Evolutionary conservation across 2,113 vertebrate genomes (phyloP).

Genomic region (Cyphomyrus plagiostoma): DNA sequence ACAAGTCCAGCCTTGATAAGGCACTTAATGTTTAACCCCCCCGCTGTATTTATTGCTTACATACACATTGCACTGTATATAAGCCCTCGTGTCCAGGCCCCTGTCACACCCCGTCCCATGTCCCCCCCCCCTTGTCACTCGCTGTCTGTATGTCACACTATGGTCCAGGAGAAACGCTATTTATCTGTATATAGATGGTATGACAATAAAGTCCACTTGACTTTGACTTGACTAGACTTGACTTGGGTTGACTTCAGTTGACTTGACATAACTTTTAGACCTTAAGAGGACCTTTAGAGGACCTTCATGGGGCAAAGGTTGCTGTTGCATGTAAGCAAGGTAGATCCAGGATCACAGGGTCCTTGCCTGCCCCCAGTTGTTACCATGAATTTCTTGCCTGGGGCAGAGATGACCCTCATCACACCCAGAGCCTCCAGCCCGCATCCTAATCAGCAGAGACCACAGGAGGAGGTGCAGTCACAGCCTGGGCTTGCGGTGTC

Average conservation of each 20-base stretch:
- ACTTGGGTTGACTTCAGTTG: background rate
- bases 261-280: background rate
- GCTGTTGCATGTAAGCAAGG: background rate
- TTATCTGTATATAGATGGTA: background rate
- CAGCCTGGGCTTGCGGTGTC: slow-evolving; percentile 3
- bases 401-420: slow-evolving; percentile 40
- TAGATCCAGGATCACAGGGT: background rate
- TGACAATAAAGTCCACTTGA: background rate
- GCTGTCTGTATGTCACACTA: background rate
- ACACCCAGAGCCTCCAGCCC: slow-evolving; percentile 44
- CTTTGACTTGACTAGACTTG: background rate
- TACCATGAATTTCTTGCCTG: background rate
- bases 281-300: background rate
- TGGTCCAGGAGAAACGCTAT: background rate
- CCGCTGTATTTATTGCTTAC: background rate
- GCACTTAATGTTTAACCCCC: background rate
- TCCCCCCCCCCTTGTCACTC: background rate
- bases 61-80: background rate
- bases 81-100: background rate
- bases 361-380: background rate
- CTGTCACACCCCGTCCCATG: background rate
- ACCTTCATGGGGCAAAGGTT: background rate
- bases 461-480: slow-evolving; percentile 43
- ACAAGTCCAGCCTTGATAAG: background rate
- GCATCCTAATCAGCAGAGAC: slow-evolving; percentile 61